Base-by-base conservation (phyloP, 2,888 invertebrate species). In the Conops quadrifasciatus region DNA sequence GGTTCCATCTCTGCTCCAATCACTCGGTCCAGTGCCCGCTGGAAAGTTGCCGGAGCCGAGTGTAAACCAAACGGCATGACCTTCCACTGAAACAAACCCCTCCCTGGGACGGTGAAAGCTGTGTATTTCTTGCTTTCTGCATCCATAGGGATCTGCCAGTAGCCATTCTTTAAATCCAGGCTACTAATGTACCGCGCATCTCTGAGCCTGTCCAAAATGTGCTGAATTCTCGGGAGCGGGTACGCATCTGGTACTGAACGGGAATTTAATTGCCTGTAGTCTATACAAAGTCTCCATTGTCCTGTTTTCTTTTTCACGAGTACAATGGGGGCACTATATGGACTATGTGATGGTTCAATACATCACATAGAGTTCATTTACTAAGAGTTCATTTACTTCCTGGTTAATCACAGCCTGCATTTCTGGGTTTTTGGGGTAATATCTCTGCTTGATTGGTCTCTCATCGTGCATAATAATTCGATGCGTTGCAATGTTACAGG, bases 211-310 rank as follows among this genome's bases (percentile, higher is more conserved):
- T 71, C 36, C 24, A 72, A 30, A 21, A 72, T 71, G 19, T 43
- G 28, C 2, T 36, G 11, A 7, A 68, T 68, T 2, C 68, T 45
- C 7, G 68, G 51, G 4, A 72, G 28, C 2, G 72, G 68, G 30
- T 67, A 73, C 4, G 70, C 71, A 13, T 68, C 73, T 2, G 67
- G 59, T 13, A 68, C 43, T 1, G 69, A 72, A 1, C 36, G n/a
- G 24, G 45, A 49, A 24, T 72, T 70, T 2, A 73, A 43, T 47
- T 72, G 65, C 1, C 72, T 43, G 58, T 67, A 74, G 43, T 74
- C 72, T 15, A 73, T 64, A 47, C 71, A 71, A 0, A 70, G 62
- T 2, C 74, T 2, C 73, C 72, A 71, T 2, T 60, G 16, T 7
- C 71, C 71, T 5, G 63, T 70, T 15, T 72, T 73, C 53, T 72